phyloP scores from a whole-genome alignment of 2,113 vertebrate genomes.

The Dascyllus trimaculatus region DNA sequence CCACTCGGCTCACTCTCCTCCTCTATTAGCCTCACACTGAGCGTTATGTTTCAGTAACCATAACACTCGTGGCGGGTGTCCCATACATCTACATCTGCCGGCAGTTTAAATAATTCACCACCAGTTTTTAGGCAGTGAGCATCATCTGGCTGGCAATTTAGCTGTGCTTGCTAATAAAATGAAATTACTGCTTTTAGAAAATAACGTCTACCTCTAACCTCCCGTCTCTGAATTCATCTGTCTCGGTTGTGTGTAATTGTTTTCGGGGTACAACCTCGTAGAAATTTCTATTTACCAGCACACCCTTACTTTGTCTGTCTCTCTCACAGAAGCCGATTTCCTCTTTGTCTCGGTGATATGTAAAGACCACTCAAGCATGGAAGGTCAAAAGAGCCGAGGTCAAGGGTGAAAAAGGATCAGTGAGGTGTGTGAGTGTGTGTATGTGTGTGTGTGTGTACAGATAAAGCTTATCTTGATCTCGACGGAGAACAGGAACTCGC shows the following conservation, averaged over 20 bases:
- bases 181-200: slow-evolving; percentile 10
- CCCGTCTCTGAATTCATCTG: slow-evolving; percentile 5
- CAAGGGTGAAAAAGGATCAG: slow-evolving; percentile 49
- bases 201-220: neutral
- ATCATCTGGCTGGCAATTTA: slow-evolving; percentile 32
- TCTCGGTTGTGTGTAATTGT: slow-evolving; percentile 16
- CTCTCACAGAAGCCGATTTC: slow-evolving; percentile 29
- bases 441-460: neutral
- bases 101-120: slow-evolving; percentile 42
- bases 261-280: neutral
- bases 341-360: slow-evolving; percentile 47
- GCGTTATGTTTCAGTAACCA: slow-evolving; percentile 42
- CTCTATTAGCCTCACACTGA: slow-evolving; percentile 63
- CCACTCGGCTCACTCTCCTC: slow-evolving; percentile 33
- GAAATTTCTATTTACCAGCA: neutral
- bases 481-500: neutral
- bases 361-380: slow-evolving; percentile 56
- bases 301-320: neutral
- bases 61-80: slow-evolving; percentile 32
- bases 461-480: neutral
- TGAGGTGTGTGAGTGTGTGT: neutral
- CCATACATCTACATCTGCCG: slow-evolving; percentile 43
- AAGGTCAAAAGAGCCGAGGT: slow-evolving; percentile 48
- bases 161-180: slow-evolving; percentile 34
- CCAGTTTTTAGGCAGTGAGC: slow-evolving; percentile 30